Conservation (phyloP, 2,113 vertebrate species). For the Mugil cephalus region DNA sequence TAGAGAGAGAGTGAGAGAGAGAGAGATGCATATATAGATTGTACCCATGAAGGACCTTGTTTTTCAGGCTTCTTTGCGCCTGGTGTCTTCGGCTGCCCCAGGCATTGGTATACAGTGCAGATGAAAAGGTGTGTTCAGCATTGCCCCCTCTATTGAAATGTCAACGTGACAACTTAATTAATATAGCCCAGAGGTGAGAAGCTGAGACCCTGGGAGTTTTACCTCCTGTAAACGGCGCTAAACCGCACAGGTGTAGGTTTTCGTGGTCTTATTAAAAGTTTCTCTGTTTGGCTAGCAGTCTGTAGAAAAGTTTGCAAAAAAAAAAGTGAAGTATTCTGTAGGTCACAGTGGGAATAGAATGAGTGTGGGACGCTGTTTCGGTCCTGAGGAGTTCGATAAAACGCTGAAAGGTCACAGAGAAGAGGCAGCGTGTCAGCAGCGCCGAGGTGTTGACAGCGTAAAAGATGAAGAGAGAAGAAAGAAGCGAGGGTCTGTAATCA, state of each 20-base stretch:
- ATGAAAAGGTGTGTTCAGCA: neutral
- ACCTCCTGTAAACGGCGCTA: neutral
- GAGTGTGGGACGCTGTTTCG: conserved; percentile 15
- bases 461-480: conserved; percentile 35
- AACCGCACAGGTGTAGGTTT: conserved; percentile 3
- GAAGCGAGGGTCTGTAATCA: conserved; percentile 43
- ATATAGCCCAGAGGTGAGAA: conserved; percentile 47
- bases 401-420: conserved; percentile 50
- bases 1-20: too few relatives aligned
- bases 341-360: neutral
- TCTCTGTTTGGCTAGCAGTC: neutral
- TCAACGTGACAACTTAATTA: conserved; percentile 53
- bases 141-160: conserved; percentile 39
- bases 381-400: conserved; percentile 39
- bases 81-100: conserved; percentile 22
- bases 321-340: neutral
- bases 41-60: conserved; percentile 17
- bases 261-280: conserved; percentile 25
- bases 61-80: conserved; percentile 48
- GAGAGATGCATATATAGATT: too few relatives aligned
- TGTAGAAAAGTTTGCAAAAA: conserved; percentile 7
- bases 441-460: conserved; percentile 55
- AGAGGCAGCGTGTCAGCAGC: conserved; percentile 16
- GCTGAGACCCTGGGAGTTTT: conserved; percentile 26
- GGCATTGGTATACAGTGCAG: conserved; percentile 24